Evolutionary conservation across 2,797 vertebrate species (phyloP).

Genomic region (Helostoma temminkii): DNA sequence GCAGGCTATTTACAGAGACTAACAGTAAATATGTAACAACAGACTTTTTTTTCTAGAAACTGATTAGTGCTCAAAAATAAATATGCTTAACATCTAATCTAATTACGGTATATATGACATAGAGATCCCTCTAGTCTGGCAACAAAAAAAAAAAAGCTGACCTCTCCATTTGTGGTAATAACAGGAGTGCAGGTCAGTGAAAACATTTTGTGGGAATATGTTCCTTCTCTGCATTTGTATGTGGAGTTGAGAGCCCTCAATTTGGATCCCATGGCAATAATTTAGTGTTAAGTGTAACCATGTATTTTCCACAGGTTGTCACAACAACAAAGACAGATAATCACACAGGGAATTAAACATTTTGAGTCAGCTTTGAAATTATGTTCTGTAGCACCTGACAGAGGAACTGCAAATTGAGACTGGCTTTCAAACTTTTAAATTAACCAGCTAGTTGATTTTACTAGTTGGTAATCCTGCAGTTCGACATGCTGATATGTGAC

Average conservation of each 20-base stretch:
- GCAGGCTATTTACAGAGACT: constrained; percentile 51
- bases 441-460: too few species aligned
- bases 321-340: background rate
- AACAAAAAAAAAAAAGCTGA: constrained; percentile 23
- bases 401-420: too few species aligned
- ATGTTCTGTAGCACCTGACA: background rate
- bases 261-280: background rate
- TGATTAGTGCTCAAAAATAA: constrained; percentile 41
- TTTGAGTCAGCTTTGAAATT: background rate
- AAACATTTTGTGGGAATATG: background rate
- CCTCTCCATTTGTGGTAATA: constrained; percentile 20
- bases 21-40: constrained; percentile 44
- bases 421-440: background rate
- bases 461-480: too few species aligned
- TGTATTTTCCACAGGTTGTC: background rate
- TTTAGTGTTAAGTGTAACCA: background rate
- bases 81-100: constrained; percentile 43
- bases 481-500: too few species aligned
- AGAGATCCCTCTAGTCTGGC: constrained; percentile 24
- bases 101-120: constrained; percentile 31
- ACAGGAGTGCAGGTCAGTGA: constrained; percentile 3
- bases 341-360: background rate
- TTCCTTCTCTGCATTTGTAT: constrained; percentile 2
- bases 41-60: constrained; percentile 29
- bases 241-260: background rate